Percentiles rank a stretch among this genome's conserved stretches.
Conservation (phyloP, 35 echinoderm and acorn worm species). For the Apostichopus californicus region DNA sequence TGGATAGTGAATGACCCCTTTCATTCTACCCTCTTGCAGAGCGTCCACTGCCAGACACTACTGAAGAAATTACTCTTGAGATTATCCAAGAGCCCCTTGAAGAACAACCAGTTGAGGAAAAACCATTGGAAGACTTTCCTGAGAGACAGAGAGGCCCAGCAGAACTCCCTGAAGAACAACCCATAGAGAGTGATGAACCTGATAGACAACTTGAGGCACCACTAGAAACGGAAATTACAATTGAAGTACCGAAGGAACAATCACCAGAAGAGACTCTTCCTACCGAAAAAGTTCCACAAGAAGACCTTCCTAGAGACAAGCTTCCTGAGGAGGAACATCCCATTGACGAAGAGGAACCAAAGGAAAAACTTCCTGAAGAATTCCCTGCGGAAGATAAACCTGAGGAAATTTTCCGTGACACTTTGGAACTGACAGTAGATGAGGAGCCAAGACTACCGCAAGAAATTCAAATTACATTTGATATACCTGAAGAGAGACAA, state of each 20-base stretch:
- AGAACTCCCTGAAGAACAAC: background rate
- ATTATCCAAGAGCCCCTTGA: background rate
- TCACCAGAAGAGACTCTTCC: slow-evolving; percentile 1
- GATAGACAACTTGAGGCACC: background rate
- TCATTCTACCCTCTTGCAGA: background rate
- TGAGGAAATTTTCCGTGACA: slow-evolving; percentile 2
- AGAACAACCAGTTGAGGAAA: slow-evolving; percentile 9
- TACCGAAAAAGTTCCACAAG: slow-evolving; percentile 55
- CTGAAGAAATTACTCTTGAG: slow-evolving; percentile 29
- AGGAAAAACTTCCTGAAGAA: background rate
- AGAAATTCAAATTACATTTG: slow-evolving; percentile 25
- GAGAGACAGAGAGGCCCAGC: background rate
- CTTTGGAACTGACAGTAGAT: background rate
- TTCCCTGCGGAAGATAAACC: background rate
- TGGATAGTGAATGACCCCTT: too few relatives aligned
- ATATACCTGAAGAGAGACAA: slow-evolving; percentile 47
- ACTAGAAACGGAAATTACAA: background rate
- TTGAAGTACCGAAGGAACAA: slow-evolving; percentile 65
- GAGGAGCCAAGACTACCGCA: slow-evolving; percentile 8
- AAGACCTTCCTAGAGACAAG: background rate
- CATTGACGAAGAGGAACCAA: background rate
- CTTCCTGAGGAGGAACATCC: background rate
- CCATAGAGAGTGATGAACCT: slow-evolving; percentile 6
- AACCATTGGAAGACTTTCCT: slow-evolving; percentile 21
- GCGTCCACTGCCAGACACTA: background rate